Evolutionary conservation across 2,888 invertebrate genomes (phyloP), one percentile per base, ranked within the genome.

Genomic region (Acanthococcus lagerstroemiae): DNA sequence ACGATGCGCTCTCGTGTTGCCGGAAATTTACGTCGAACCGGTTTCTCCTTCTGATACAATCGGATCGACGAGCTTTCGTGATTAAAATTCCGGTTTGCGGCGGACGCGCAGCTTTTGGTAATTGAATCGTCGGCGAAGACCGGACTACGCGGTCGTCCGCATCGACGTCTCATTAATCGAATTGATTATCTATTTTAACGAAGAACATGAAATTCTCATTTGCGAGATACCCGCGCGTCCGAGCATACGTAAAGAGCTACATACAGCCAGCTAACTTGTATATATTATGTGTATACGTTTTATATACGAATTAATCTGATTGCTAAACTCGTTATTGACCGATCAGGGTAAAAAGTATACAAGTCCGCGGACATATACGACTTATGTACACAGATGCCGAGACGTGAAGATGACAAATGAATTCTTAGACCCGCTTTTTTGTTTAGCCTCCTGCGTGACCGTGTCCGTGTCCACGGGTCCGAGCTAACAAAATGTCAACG

Each of bases 401-500:
- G 37, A 9, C 12, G n/a, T 9, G 37, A 50, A n/a, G 44, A 45
- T 58, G 45, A 58, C 58, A 52, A 52, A 52, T 52, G 52, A 52
- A 22, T 52, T 52, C n/a, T n/a, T n/a, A n/a, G n/a, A n/a, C n/a
- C n/a, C 37, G 3, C 12, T 15, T 37, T 15, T n/a, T 37, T 37
- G 37, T 52, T 5, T 24, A 15, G 22, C 5, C 15, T 12, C n/a
- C 17, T 30, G 52, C 63, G 37, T 37, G 63, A 50, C 50, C 63
- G 63, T 63, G 63, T 63, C 63, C 63, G 30, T 54, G 52, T 44
- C 52, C 52, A 63, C 63, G n/a, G n/a, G n/a, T n/a, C n/a, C n/a
- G n/a, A n/a, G n/a, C n/a, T n/a, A n/a, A n/a, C n/a, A n/a, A 54
- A 63, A 63, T 63, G 63, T 63, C 63, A 63, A 63, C 52, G 52